Evolutionary conservation across 2,888 invertebrate genomes (phyloP).

Genomic region (Euclidia mi): DNA sequence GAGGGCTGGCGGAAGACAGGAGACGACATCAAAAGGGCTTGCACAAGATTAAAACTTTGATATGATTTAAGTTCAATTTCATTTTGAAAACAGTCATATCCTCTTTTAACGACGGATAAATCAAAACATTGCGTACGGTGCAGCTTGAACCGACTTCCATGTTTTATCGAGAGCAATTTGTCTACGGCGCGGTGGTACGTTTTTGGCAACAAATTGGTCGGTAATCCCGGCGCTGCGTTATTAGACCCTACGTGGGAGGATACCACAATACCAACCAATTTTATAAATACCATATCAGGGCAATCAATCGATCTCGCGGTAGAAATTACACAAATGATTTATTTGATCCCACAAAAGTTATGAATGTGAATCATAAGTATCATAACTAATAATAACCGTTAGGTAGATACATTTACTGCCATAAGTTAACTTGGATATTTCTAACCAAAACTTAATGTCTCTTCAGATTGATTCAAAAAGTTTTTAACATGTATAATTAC

Average conservation of each 20-base stretch:
- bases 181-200: background rate
- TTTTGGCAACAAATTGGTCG: background rate
- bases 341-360: background rate
- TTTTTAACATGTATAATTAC: slow-evolving; percentile 31
- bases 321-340: background rate
- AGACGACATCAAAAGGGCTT: slow-evolving; percentile 8
- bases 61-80: slow-evolving; percentile 9
- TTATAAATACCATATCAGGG: background rate
- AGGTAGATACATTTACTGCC: background rate
- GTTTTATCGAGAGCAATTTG: slow-evolving; percentile 4
- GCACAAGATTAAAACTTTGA: slow-evolving; percentile 15
- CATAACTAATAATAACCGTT: too few species aligned
- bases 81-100: background rate
- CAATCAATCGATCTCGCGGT: background rate
- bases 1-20: background rate
- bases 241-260: slow-evolving; percentile 2
- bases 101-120: too few species aligned
- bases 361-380: too few species aligned
- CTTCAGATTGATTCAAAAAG: slow-evolving; percentile 2
- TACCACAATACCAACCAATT: background rate
- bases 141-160: background rate
- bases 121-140: background rate
- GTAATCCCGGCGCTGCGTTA: background rate
- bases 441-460: too few species aligned
- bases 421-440: too few species aligned